A percentile compares a stretch with the other conserved stretches of the same genome.
Evolutionary conservation across 35 echinoderm and acorn worm genomes (phyloP).

Genomic region (Anneissia japonica): DNA sequence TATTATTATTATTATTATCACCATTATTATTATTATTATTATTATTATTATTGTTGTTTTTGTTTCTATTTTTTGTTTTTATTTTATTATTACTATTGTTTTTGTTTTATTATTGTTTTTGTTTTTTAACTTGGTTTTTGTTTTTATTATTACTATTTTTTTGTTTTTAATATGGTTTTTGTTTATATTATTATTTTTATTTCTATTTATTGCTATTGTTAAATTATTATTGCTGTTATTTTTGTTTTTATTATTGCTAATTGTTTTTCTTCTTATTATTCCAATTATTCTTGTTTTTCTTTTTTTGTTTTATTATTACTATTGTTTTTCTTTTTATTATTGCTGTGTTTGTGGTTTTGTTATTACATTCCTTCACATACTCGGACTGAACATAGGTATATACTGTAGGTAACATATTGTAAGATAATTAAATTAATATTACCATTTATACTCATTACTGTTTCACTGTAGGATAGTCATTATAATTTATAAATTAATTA

Average conservation of each 20-base stretch:
- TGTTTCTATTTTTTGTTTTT: background rate
- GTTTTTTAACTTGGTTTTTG: background rate
- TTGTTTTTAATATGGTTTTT: background rate
- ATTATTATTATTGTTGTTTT: background rate
- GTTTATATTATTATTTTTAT: background rate
- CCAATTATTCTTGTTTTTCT: background rate
- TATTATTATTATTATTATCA: constrained; percentile 3
- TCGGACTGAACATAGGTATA: too few relatives aligned
- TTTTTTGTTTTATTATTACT: background rate
- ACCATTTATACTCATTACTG: too few relatives aligned
- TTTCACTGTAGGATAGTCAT: too few relatives aligned
- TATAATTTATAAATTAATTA: too few relatives aligned
- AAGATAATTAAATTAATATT: too few relatives aligned
- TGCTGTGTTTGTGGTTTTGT: background rate
- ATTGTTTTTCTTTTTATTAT: background rate
- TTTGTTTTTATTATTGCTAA: background rate
- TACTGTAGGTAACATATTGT: too few relatives aligned
- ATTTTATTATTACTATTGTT: background rate
- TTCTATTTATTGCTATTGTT: background rate
- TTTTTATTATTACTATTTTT: constrained; percentile 3
- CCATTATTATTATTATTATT: background rate
- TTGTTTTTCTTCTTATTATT: background rate
- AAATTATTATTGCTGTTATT: background rate
- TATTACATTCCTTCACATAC: too few relatives aligned
- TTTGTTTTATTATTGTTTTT: background rate